Evolutionary conservation across 2,113 vertebrate genomes (phyloP), one percentile per base, ranked within the genome.

Genomic region (Numida meleagris): DNA sequence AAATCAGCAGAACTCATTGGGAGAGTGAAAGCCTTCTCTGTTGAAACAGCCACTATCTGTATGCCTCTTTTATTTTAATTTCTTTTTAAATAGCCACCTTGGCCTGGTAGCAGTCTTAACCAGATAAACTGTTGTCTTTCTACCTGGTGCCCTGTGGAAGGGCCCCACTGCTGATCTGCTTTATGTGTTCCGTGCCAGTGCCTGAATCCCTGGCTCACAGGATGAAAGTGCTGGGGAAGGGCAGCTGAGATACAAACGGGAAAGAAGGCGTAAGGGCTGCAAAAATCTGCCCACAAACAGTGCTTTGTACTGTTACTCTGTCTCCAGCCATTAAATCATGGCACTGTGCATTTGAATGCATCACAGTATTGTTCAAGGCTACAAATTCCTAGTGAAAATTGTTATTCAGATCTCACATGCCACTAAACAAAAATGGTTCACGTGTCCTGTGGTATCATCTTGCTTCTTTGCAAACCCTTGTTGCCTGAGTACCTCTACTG

Each of bases 291-390:
- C 5, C 70, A 77, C 67, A 65, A 34, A 23, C 6, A 62, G 63
- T 1, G 0, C 14, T 71, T 7, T 70, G 25, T 27, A 68, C 14
- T 4, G 1, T 19, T n/a, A 42, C 15, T 33, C 27, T 8, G 31
- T 48, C 19, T 40, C 74, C n/a, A 40, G 31, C 40, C 11, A 61
- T 68, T 83, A 75, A 75, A 79, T 76, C 61, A 34, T 19, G 61
- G 17, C 36, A 0, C 40, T 82, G 27, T 15, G 48, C 27, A 5
- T 73, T 43, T 33, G 40, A 86, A 23, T 3, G 0, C 40, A 80
- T 18, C 20, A 21, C 34, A 70, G 58, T 8, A 50, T 76, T 62
- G 27, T 55, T 76, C n/a, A 73, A 73, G 61, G 38, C 84, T 55
- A 36, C 17, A 53, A 10, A 61, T 81, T 83, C 76, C 89, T 42